phyloP scores from a whole-genome alignment of 1,140 invertebrate genomes.

The Brachionus calyciflorus region DNA sequence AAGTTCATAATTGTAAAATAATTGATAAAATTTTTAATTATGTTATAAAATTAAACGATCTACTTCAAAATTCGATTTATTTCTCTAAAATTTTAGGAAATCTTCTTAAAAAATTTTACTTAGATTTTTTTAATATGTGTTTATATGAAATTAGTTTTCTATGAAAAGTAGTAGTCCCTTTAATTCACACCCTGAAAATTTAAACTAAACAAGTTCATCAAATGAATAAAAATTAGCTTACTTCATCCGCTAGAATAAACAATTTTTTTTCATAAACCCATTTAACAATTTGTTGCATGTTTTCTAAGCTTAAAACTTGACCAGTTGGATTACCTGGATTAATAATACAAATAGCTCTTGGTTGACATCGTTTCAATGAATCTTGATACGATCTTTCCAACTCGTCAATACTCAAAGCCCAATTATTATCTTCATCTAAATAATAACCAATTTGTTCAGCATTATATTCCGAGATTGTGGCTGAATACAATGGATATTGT shows the following conservation, averaged over 20 bases:
- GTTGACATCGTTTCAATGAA: slow-evolving; percentile 68
- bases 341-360: slow-evolving; percentile 86
- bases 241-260: slow-evolving; percentile 91
- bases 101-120: too few species aligned
- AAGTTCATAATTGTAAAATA: too few species aligned
- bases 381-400: slow-evolving; percentile 75
- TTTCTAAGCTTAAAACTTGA: slow-evolving; percentile 79
- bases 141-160: too few species aligned
- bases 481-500: slow-evolving; percentile 95
- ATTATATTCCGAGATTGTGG: slow-evolving; percentile 69
- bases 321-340: slow-evolving; percentile 98
- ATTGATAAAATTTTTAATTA: too few species aligned
- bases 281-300: slow-evolving; percentile 86
- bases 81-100: too few species aligned
- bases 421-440: slow-evolving; percentile 81
- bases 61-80: too few species aligned
- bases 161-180: too few species aligned
- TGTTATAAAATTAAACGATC: too few species aligned
- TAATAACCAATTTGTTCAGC: slow-evolving; percentile 73
- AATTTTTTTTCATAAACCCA: slow-evolving; percentile 84
- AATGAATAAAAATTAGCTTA: too few species aligned
- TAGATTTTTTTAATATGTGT: too few species aligned
- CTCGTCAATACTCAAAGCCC: slow-evolving; percentile 78
- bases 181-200: too few species aligned
- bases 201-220: too few species aligned